Conservation (phyloP, 2,888 invertebrate species). For the Anodontia alba region DNA sequence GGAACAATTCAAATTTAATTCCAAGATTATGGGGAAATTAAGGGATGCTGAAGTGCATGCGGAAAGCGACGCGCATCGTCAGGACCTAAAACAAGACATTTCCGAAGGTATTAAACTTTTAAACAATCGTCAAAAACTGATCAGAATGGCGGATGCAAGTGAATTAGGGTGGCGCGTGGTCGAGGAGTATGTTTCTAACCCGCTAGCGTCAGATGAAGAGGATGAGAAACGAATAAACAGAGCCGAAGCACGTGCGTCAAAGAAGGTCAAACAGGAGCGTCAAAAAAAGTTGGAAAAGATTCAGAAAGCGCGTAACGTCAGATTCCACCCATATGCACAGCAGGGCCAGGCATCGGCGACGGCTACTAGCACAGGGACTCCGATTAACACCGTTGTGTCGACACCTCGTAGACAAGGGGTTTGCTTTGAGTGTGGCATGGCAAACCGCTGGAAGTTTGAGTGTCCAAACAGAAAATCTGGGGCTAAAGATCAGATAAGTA, state of each 20-base stretch:
- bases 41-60: constrained; percentile 1
- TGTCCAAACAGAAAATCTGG: constrained; percentile 2
- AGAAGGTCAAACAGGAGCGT: background rate
- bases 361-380: background rate
- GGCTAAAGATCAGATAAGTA: background rate
- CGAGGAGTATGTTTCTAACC: background rate
- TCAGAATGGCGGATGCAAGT: background rate
- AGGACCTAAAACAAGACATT: background rate
- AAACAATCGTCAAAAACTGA: background rate
- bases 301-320: background rate
- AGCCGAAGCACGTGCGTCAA: background rate
- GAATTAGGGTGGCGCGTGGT: background rate
- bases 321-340: background rate
- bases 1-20: constrained; percentile 18
- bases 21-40: background rate
- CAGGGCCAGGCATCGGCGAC: background rate
- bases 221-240: background rate
- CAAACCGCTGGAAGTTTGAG: constrained; percentile 6
- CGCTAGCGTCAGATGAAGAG: background rate
- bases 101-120: background rate
- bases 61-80: background rate
- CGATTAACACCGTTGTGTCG: background rate
- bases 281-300: background rate
- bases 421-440: background rate
- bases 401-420: constrained; percentile 1